These are phyloP conservation scores for Congeria kusceri DNA, from an alignment of 2,888 invertebrate genomes.

Conservation along the genomic window DNA sequence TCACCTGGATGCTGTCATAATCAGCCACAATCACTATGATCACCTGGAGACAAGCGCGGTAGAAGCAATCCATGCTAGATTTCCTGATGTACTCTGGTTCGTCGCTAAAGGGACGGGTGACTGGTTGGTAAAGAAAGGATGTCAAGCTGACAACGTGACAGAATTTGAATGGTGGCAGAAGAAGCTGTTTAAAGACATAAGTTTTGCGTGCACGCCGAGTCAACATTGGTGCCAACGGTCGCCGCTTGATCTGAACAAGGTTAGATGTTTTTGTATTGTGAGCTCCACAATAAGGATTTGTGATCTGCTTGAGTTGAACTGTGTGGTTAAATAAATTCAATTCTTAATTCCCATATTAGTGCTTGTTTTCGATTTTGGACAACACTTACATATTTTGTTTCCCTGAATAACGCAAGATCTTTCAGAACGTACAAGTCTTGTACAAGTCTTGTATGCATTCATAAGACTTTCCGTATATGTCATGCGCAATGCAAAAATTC, in stretches of 20 bases:
- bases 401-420: too few species aligned
- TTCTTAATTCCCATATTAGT: too few species aligned
- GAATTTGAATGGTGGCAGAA: conserved; percentile 9
- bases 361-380: too few species aligned
- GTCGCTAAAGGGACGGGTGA: background rate
- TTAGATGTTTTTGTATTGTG: too few species aligned
- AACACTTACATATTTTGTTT: too few species aligned
- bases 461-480: too few species aligned
- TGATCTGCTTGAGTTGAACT: too few species aligned
- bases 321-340: too few species aligned
- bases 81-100: background rate
- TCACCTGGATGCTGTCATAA: background rate
- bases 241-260: background rate
- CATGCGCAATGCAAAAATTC: too few species aligned
- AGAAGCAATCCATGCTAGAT: background rate
- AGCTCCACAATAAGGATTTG: too few species aligned
- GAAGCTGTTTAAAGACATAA: background rate
- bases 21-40: conserved; percentile 5
- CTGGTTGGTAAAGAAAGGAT: background rate
- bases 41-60: background rate
- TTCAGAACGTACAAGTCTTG: too few species aligned
- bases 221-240: conserved; percentile 8
- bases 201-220: conserved; percentile 7
- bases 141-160: background rate
- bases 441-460: too few species aligned